phyloP scores from a whole-genome alignment of 2,888 invertebrate species.

The Meganola albula region DNA sequence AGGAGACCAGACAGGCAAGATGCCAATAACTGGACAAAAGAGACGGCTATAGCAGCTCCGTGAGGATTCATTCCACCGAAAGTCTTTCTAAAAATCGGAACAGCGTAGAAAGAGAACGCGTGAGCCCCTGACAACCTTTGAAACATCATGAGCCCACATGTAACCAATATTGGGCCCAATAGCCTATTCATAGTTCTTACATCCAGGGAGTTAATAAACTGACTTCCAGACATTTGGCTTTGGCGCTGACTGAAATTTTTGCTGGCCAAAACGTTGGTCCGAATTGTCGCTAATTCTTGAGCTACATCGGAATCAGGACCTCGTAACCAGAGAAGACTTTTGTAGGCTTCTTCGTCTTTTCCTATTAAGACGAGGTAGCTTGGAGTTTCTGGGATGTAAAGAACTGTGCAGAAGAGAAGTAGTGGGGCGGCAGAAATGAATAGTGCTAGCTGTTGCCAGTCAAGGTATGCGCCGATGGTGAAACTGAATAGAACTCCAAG shows the following conservation, averaged over 20 bases:
- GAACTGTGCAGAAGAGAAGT: constrained; percentile 84
- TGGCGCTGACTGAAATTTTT: constrained; percentile 71
- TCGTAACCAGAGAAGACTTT: constrained; percentile 88
- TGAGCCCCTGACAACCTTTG: constrained; percentile 90
- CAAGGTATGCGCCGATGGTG: constrained; percentile 87
- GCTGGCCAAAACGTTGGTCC: constrained; percentile 81
- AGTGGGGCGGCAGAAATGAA: constrained; percentile 88
- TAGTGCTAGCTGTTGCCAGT: constrained; percentile 90
- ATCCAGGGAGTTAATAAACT: constrained; percentile 60
- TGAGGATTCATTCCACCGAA: constrained; percentile 89
- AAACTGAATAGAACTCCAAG: constrained; percentile 91
- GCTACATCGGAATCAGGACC: constrained; percentile 88
- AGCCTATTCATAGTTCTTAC: constrained; percentile 68
- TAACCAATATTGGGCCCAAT: constrained; percentile 86
- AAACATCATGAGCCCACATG: constrained; percentile 92
- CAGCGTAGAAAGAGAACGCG: constrained; percentile 91
- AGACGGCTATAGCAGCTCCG: constrained; percentile 90
- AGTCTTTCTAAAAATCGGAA: constrained; percentile 90
- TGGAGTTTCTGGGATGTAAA: constrained; percentile 93
- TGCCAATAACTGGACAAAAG: constrained; percentile 89
- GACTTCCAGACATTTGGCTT: constrained; percentile 62
- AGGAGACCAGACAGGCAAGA: constrained; percentile 88
- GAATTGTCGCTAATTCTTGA: constrained; percentile 83
- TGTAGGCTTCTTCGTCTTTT: constrained; percentile 80
- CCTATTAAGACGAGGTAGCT: constrained; percentile 88